A percentile compares a stretch with the other conserved stretches of the same genome.
Evolutionary conservation across 2,797 vertebrate genomes (phyloP).

Genomic region (Micrastur ruficollis): DNA sequence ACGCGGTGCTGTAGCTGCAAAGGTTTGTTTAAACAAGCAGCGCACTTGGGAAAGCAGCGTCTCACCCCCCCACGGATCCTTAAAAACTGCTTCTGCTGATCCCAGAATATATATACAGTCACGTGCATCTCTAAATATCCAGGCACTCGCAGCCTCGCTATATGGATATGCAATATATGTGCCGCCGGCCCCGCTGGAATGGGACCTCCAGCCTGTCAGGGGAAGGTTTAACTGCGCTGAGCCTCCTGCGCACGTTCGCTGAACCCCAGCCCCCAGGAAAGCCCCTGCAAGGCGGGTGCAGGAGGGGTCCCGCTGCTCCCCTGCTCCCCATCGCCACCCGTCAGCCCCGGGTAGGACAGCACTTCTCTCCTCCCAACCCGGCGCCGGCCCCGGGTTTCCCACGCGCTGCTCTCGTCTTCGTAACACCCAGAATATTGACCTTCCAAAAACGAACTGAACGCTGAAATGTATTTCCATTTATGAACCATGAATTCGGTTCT

Average conservation of each 20-base stretch:
- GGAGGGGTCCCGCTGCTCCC: neutral
- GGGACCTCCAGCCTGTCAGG: neutral
- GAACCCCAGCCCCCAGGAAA: neutral
- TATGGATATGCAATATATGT: rapidly evolving
- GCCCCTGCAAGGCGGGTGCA: too few relatives aligned
- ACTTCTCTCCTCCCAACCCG: neutral
- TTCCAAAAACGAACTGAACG: neutral
- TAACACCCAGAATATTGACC: neutral
- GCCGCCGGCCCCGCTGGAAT: too few relatives aligned
- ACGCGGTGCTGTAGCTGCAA: rapidly evolving
- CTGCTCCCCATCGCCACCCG: rapidly evolving
- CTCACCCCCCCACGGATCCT: rapidly evolving
- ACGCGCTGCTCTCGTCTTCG: neutral
- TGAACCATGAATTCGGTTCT: neutral
- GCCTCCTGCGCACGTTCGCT: rapidly evolving
- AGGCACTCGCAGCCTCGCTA: rapidly evolving
- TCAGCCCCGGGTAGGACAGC: neutral
- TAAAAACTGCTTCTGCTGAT: neutral
- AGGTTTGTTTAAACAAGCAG: neutral
- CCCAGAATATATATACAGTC: neutral
- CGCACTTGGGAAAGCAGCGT: rapidly evolving
- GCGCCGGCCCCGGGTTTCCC: neutral
- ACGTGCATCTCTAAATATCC: rapidly evolving
- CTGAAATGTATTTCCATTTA: neutral
- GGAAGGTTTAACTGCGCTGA: neutral